Evolutionary conservation across 2,797 vertebrate species (phyloP).

Genomic region (Coreius guichenoti): DNA sequence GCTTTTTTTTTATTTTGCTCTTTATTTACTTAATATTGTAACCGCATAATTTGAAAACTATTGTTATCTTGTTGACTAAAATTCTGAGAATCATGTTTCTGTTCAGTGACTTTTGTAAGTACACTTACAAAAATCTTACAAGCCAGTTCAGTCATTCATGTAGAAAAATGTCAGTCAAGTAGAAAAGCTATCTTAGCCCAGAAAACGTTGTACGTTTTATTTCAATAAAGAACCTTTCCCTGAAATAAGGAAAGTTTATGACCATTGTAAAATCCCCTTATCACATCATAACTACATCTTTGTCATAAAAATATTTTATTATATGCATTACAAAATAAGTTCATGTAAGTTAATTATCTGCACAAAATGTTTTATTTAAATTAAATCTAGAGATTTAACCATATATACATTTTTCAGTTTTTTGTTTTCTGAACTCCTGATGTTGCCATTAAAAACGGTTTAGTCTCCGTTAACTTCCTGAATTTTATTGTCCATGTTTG

Average conservation of each 20-base stretch:
- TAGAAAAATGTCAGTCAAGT: too few species aligned
- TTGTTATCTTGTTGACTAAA: background rate
- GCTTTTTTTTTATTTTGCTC: background rate
- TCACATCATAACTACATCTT: background rate
- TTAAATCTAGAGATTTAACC: background rate
- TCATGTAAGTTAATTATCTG: background rate
- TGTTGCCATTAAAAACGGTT: background rate
- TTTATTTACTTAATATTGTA: background rate
- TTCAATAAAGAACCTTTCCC: background rate
- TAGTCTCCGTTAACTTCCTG: background rate
- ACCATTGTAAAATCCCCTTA: background rate
- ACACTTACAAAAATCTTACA: background rate
- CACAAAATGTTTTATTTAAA: background rate
- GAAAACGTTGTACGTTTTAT: background rate
- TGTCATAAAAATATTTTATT: background rate
- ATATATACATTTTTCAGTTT: background rate
- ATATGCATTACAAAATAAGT: background rate
- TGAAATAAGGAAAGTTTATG: background rate
- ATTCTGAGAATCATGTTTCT: background rate
- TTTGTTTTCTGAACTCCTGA: background rate
- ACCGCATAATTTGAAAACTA: background rate
- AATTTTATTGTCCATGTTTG: background rate
- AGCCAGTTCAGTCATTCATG: too few species aligned
- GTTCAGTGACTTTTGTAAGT: background rate
- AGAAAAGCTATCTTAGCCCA: background rate